phyloP scores from a whole-genome alignment of 1,140 invertebrate species.

The Bombus impatiens region DNA sequence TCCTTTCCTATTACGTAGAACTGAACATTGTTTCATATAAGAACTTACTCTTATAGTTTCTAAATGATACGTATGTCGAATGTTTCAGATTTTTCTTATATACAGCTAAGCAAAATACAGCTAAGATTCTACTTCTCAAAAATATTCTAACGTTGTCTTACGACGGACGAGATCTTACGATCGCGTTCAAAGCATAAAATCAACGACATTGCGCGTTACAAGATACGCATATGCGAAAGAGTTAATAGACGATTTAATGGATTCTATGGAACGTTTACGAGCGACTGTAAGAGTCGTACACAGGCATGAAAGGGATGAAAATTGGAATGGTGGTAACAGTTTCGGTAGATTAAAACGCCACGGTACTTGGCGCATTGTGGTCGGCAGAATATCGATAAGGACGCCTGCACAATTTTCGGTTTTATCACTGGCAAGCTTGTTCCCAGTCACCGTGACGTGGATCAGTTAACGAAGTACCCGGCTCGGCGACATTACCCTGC shows the following conservation, averaged over 20 bases:
- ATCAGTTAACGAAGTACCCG: slow-evolving; percentile 41
- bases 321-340: not conserved
- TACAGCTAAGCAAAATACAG: too few species aligned
- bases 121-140: too few species aligned
- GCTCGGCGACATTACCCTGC: slow-evolving; percentile 24
- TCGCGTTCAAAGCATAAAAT: too few species aligned
- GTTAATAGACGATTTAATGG: not conserved
- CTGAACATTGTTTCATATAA: too few species aligned
- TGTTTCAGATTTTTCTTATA: too few species aligned
- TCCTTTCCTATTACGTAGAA: too few species aligned
- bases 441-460: slow-evolving; percentile 34
- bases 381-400: slow-evolving; percentile 29
- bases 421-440: slow-evolving; percentile 35
- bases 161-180: too few species aligned
- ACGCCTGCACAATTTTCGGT: slow-evolving; percentile 33
- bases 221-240: too few species aligned
- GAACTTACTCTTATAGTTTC: too few species aligned
- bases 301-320: not conserved
- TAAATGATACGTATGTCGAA: too few species aligned
- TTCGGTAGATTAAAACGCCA: slow-evolving; percentile 13
- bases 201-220: too few species aligned
- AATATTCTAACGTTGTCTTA: too few species aligned
- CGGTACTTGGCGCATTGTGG: slow-evolving; percentile 4
- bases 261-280: not conserved
- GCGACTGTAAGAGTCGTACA: not conserved